A percentile compares a stretch with the other conserved stretches of the same genome.
Conservation (phyloP, 2,888 invertebrate genomes). For the Machimus rusticus region DNA sequence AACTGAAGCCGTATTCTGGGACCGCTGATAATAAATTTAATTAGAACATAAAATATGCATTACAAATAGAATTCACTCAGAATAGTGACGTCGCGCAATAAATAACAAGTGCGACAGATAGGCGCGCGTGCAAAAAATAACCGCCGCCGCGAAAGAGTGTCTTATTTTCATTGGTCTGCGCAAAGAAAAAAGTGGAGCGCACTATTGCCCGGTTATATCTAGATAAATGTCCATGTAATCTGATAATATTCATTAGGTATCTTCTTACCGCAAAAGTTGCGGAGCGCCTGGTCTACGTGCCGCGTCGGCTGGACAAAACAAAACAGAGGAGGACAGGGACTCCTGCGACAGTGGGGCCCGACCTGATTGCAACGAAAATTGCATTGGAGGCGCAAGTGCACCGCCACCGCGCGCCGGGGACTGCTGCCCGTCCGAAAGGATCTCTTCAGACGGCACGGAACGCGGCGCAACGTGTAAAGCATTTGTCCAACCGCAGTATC, state of each 20-base stretch:
- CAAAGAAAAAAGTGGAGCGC: not conserved
- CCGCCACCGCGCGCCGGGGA: no score
- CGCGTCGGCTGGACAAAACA: not conserved
- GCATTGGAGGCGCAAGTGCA: not conserved
- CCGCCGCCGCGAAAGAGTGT: not conserved
- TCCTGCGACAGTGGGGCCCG: not conserved
- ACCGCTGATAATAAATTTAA: constrained; percentile 36
- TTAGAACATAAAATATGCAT: constrained; percentile 40
- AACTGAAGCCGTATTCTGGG: not conserved
- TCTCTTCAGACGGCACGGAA: not conserved
- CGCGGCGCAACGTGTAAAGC: not conserved
- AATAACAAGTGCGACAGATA: constrained; percentile 12
- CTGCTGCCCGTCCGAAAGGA: not conserved
- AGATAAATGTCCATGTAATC: constrained; percentile 44
- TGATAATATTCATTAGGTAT: constrained; percentile 45
- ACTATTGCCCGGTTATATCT: constrained; percentile 24
- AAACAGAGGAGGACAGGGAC: no score
- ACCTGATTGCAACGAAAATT: not conserved
- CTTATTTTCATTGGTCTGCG: not conserved
- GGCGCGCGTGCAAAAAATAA: not conserved
- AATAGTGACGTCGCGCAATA: constrained; percentile 32
- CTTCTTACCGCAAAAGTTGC: constrained; percentile 28
- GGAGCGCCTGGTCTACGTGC: not conserved
- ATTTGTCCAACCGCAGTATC: not conserved
- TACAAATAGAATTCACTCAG: constrained; percentile 36